These are phyloP conservation scores for Patella ulyssiponensis DNA, from an alignment of 2,888 invertebrate species.

Conservation along the genomic window DNA sequence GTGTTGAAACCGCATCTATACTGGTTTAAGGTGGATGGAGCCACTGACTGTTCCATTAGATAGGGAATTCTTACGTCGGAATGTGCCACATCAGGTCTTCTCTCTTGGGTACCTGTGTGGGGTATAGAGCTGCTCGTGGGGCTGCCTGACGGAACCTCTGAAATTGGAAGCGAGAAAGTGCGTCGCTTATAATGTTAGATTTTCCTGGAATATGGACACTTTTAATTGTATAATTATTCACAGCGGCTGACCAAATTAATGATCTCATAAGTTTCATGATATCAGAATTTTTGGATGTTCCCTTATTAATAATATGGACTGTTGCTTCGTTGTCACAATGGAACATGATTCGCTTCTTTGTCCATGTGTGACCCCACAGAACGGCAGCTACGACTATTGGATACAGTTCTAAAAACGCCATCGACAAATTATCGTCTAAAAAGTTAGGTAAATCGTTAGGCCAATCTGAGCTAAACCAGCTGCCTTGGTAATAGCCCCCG, in stretches of 20 bases:
- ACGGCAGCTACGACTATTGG: conserved; percentile 24
- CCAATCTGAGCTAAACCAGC: conserved; percentile 26
- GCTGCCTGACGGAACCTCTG: conserved; percentile 21
- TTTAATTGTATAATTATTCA: conserved; percentile 19
- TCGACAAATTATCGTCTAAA: conserved; percentile 7
- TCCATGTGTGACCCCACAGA: conserved; percentile 26
- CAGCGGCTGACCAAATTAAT: conserved; percentile 14
- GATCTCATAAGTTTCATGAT: conserved; percentile 25
- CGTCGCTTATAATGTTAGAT: conserved; percentile 21
- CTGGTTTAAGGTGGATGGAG: too few species aligned
- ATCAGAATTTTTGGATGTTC: conserved; percentile 20
- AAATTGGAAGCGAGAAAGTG: conserved; percentile 32
- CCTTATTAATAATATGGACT: conserved; percentile 26
- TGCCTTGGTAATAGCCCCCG: conserved; percentile 19
- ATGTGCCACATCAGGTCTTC: too few species aligned
- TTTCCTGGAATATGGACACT: conserved; percentile 19
- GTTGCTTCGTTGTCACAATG: conserved; percentile 31
- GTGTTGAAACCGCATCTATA: too few species aligned
- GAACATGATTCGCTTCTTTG: conserved; percentile 28
- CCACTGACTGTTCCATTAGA: too few species aligned
- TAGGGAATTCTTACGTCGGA: too few species aligned
- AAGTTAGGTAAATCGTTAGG: conserved; percentile 2
- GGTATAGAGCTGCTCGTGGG: conserved; percentile 18
- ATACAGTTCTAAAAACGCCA: conserved; percentile 30
- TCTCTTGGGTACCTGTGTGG: too few species aligned